A percentile compares a stretch with the other conserved stretches of the same genome.
These are phyloP conservation scores for Phyllostomus hastatus DNA, from an alignment of 2,113 vertebrate species.

Conservation along the genomic window DNA sequence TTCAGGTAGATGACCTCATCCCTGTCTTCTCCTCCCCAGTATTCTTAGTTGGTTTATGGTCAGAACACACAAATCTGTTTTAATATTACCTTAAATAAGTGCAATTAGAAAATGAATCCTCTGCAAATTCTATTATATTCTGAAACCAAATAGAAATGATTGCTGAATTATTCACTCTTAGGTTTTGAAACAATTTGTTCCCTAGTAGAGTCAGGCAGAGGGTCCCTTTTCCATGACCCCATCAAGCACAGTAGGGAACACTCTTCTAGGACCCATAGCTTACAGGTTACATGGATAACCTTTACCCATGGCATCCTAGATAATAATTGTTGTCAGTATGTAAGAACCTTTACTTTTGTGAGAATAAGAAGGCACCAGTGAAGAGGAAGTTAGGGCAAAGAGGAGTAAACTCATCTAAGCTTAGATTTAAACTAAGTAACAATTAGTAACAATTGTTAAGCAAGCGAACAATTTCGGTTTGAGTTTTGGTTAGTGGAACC, in stretches of 20 bases:
- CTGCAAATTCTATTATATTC: conserved; percentile 1
- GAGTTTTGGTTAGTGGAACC: background rate
- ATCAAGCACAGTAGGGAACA: background rate
- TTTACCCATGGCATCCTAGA: background rate
- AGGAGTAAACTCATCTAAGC: background rate
- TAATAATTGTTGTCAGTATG: background rate
- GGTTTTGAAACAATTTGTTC: background rate
- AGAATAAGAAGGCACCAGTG: background rate
- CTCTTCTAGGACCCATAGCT: background rate
- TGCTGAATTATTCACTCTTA: background rate
- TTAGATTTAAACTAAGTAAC: background rate
- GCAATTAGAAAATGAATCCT: conserved; percentile 39
- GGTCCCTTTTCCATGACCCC: background rate
- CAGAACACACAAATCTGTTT: conserved; percentile 6
- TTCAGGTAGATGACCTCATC: background rate
- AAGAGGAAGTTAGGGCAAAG: background rate
- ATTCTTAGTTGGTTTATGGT: background rate
- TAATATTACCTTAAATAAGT: conserved; percentile 48
- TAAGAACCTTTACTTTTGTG: background rate
- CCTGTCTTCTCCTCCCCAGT: background rate
- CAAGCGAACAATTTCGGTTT: background rate
- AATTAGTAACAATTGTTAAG: background rate
- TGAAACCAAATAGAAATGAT: conserved; percentile 38
- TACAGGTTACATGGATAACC: background rate
- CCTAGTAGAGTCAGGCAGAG: background rate